These are phyloP conservation scores for Syritta pipiens DNA, from an alignment of 2,888 invertebrate species.

Conservation along the genomic window DNA sequence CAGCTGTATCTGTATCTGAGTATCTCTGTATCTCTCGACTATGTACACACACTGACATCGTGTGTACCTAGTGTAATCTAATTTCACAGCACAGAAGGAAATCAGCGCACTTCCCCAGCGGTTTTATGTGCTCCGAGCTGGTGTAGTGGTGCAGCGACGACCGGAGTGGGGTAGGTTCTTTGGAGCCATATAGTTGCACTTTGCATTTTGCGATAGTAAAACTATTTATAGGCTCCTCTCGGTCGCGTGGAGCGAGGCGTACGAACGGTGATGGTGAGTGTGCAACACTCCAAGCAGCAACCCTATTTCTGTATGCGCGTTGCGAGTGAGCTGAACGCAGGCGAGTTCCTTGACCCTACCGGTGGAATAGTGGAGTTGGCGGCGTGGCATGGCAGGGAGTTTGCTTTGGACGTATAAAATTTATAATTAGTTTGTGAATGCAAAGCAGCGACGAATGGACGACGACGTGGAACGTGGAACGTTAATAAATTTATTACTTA, in stretches of 20 bases:
- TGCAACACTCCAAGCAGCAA: slow-evolving; percentile 26
- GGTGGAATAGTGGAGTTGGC: slow-evolving; percentile 46
- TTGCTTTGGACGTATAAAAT: slow-evolving; percentile 40
- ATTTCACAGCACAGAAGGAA: slow-evolving; percentile 64
- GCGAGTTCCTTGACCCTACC: slow-evolving; percentile 60
- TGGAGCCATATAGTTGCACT: slow-evolving; percentile 66
- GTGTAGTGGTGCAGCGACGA: slow-evolving; percentile 19
- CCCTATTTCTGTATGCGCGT: slow-evolving; percentile 62
- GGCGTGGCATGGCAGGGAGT: slow-evolving; percentile 58
- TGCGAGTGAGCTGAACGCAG: slow-evolving; percentile 43
- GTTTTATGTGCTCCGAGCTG: slow-evolving; percentile 43
- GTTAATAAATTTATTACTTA: slow-evolving; percentile 67
- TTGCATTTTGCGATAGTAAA: slow-evolving; percentile 67
- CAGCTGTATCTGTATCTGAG: slow-evolving; percentile 32
- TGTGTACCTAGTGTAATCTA: slow-evolving; percentile 53
- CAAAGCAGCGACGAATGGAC: slow-evolving; percentile 58
- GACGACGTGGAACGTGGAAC: no score
- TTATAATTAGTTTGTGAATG: slow-evolving; percentile 68
- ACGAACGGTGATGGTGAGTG: slow-evolving; percentile 34
- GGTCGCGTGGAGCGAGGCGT: slow-evolving; percentile 46
- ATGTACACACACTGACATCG: not conserved
- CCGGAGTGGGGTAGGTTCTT: slow-evolving; percentile 61
- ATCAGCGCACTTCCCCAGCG: slow-evolving; percentile 37
- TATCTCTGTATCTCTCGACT: slow-evolving; percentile 16
- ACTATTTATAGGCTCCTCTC: slow-evolving; percentile 60